These are phyloP conservation scores for Tympanoctomys barrerae DNA, from an alignment of 2,797 vertebrate genomes.

Conservation along the genomic window DNA sequence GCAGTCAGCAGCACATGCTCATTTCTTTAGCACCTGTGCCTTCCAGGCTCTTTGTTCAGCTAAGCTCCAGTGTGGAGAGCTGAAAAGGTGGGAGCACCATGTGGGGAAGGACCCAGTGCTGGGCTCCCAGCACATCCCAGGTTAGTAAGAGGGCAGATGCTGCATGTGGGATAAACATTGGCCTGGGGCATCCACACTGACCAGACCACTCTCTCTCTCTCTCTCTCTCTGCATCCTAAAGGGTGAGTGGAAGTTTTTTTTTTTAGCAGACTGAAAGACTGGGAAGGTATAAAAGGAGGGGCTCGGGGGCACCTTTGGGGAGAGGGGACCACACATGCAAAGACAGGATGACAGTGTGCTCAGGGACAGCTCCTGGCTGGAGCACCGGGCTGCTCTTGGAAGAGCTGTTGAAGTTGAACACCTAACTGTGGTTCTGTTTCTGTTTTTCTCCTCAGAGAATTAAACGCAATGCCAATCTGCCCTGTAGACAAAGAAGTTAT, in stretches of 20 bases:
- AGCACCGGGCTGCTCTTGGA: neutral
- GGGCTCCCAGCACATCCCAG: neutral
- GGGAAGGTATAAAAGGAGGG: neutral
- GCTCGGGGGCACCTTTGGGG: neutral
- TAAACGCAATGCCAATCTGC: conserved; percentile 88
- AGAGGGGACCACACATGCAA: neutral
- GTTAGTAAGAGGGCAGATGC: neutral
- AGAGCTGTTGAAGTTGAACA: conserved; percentile 59
- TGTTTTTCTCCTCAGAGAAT: conserved; percentile 87
- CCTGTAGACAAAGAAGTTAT: conserved; percentile 92
- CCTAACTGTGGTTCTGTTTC: conserved; percentile 56
- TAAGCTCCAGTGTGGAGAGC: neutral
- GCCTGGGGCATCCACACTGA: neutral
- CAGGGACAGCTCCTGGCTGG: neutral
- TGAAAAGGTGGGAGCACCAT: neutral
- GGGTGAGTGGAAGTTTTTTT: neutral
- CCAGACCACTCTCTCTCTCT: neutral
- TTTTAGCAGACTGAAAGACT: neutral
- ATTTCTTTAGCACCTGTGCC: neutral
- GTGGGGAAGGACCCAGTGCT: neutral
- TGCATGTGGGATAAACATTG: neutral
- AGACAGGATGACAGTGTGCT: neutral
- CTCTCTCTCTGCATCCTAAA: neutral
- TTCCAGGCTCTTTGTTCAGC: neutral
- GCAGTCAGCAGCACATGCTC: neutral